Conservation (phyloP, 1,140 invertebrate genomes). For the Elysia chlorotica region DNA sequence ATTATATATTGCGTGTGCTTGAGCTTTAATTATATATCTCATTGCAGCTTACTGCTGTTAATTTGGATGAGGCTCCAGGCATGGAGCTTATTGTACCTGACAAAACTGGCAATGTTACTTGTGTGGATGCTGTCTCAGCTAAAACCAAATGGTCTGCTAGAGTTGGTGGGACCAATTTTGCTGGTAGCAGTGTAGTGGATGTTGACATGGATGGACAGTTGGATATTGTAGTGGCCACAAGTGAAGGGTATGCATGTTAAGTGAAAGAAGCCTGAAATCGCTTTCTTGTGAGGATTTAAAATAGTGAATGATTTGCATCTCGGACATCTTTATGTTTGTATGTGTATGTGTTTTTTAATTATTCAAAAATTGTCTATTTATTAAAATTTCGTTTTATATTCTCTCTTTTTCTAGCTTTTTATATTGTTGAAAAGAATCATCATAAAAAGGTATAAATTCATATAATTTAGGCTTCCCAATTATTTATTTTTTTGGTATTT, state of each 20-base stretch:
- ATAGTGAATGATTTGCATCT: background rate
- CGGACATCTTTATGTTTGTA: background rate
- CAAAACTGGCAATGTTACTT: slow-evolving; percentile 48
- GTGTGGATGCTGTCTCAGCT: slow-evolving; percentile 38
- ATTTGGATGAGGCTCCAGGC: slow-evolving; percentile 41
- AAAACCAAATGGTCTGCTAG: slow-evolving; percentile 43
- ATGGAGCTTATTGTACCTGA: slow-evolving; percentile 51
- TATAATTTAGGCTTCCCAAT: too few relatives aligned
- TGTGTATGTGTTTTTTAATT: background rate
- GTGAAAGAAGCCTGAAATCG: background rate
- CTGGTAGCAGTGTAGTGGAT: slow-evolving; percentile 49
- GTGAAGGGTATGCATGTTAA: slow-evolving; percentile 43
- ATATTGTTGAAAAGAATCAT: background rate
- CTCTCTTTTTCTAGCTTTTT: background rate
- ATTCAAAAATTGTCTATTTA: background rate
- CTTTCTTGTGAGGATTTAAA: background rate
- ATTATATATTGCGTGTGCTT: too few relatives aligned
- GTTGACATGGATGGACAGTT: slow-evolving; percentile 42
- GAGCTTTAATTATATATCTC: too few relatives aligned
- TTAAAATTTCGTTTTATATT: background rate
- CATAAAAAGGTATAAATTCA: too few relatives aligned
- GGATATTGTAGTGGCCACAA: slow-evolving; percentile 49
- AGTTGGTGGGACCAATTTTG: slow-evolving; percentile 39
- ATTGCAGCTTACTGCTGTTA: slow-evolving; percentile 50
- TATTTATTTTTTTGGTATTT: background rate